These are phyloP conservation scores for Glaucidium brasilianum DNA, from an alignment of 2,113 vertebrate genomes.

Conservation along the genomic window DNA sequence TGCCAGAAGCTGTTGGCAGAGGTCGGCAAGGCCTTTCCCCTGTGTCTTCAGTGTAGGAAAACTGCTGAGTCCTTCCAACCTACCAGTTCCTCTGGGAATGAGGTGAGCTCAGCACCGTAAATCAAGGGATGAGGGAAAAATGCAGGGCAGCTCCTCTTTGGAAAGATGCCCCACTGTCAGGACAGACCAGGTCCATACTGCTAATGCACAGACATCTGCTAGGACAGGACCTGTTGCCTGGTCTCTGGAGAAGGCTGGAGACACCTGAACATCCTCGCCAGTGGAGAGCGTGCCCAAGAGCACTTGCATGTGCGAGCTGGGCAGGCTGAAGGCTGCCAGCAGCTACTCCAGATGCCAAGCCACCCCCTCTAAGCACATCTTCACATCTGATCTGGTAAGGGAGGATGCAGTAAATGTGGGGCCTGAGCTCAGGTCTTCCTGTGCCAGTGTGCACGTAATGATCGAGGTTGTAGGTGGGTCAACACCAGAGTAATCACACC, in stretches of 20 bases:
- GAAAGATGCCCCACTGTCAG: neutral
- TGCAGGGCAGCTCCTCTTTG: neutral
- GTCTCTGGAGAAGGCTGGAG: neutral
- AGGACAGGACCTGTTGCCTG: neutral
- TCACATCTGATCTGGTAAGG: neutral
- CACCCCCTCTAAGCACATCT: neutral
- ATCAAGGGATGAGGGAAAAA: neutral
- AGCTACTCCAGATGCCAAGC: neutral
- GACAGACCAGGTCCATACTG: neutral
- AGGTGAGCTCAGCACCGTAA: neutral
- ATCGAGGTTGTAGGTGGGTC: neutral
- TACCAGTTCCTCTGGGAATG: neutral
- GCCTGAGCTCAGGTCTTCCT: neutral
- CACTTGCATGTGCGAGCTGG: neutral
- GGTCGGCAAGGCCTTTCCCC: neutral
- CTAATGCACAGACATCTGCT: neutral
- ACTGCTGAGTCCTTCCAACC: neutral
- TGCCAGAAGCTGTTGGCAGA: neutral
- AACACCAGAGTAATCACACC: neutral
- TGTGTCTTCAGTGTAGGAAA: neutral
- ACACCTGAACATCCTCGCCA: neutral
- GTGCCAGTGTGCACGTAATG: neutral
- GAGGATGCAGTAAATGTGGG: neutral
- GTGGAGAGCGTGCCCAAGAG: neutral
- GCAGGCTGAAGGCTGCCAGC: neutral